Conservation (phyloP, 1,140 invertebrate species). For the Ceratoteleas bidentatus region DNA sequence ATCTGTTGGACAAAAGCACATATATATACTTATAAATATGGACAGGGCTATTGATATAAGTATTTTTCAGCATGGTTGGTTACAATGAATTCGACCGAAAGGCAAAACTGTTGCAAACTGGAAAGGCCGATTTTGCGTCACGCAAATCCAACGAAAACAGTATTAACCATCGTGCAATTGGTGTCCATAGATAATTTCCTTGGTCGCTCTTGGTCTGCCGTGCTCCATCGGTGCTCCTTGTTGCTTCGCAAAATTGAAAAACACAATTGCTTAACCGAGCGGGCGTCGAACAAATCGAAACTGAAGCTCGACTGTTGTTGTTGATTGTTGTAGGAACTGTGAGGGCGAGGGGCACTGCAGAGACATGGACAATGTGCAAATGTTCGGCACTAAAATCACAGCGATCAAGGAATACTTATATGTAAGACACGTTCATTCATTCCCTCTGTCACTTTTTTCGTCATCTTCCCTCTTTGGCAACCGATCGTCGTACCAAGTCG, state of each 20-base stretch:
- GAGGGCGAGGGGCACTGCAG: conserved; percentile 77
- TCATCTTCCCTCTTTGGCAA: conserved; percentile 12
- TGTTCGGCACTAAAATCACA: conserved; percentile 81
- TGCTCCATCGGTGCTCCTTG: conserved; percentile 71
- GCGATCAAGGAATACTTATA: conserved; percentile 82
- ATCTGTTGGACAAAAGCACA: too few species aligned
- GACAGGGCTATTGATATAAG: too few species aligned
- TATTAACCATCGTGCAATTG: conserved; percentile 17
- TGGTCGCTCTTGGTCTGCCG: conserved; percentile 75
- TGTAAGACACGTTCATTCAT: conserved; percentile 77
- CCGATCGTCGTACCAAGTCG: neutral
- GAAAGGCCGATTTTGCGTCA: too few species aligned
- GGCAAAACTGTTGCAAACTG: too few species aligned
- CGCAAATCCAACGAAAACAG: neutral
- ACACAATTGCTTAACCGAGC: conserved; percentile 34
- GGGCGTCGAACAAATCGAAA: conserved; percentile 64
- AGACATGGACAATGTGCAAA: conserved; percentile 82
- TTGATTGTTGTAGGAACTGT: conserved; percentile 80
- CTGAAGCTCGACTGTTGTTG: conserved; percentile 77
- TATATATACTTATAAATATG: too few species aligned
- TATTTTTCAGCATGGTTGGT: too few species aligned
- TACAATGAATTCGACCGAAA: too few species aligned
- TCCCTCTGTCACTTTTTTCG: conserved; percentile 48
- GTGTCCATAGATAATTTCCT: conserved; percentile 66
- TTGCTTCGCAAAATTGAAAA: conserved; percentile 60